Evolutionary conservation across 1,140 invertebrate species (phyloP), one percentile per base, ranked within the genome.

Genomic region (Calosoma granatense): DNA sequence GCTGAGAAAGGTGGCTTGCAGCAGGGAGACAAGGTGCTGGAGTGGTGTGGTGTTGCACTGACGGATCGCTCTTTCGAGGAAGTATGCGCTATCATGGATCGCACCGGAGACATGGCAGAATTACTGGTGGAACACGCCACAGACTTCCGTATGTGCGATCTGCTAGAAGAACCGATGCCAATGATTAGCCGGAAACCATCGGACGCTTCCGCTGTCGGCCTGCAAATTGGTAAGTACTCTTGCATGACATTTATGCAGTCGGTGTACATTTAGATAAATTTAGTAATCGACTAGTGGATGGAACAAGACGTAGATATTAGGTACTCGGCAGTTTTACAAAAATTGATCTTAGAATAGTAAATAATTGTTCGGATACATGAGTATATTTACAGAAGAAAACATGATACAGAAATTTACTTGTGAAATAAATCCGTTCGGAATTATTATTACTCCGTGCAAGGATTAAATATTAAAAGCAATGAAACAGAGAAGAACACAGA

Each of bases 1-100:
- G 93, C 92, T 1, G 92, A 95, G 71, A 86, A 90, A 66, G 87
- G 83, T 47, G 90, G 90, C 11, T 74, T 94, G 55, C 85, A 87
- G 64, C 87, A 90, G 68, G 90, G 89, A 56, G 89, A 93, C 74
- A 91, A 90, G 81, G 88, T 90, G 58, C 71, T 92, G 4, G 87
- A 90, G 67, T 92, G 90, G 88, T 81, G 83, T 57, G 88, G 90
- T 1, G 83, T 93, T 47, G 86, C 88, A 0, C 73, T 96, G 36
- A 86, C 87, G 14, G 90, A 94, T 74, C 82, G 87, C 36, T 94
- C 87, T 56, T 95, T 94, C 69, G 92, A 97, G 70, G 92, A 96
- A 70, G 85, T 84, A 4, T 86, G 84, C 66, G 79, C 82, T 51
- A 90, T 95, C 62, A 86, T 95, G 77, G 90, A 94, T 65, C 77